A percentile compares a stretch with the other conserved stretches of the same genome.
phyloP scores from a whole-genome alignment of 2,888 invertebrate genomes.

The Xestobium rufovillosum region DNA sequence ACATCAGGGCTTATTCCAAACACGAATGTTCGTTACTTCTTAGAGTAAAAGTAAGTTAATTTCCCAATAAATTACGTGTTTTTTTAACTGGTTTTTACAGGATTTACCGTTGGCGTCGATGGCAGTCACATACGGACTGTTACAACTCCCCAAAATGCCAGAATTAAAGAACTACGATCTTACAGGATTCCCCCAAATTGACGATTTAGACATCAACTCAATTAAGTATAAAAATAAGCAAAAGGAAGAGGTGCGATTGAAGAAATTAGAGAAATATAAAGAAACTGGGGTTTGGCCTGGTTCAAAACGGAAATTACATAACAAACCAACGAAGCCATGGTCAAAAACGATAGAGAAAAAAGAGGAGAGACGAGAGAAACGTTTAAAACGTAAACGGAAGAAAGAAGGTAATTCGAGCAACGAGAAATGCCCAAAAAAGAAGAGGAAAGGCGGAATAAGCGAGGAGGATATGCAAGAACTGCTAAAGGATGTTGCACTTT shows the following conservation, averaged over 20 bases:
- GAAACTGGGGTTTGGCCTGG: slow-evolving; percentile 54
- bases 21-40: slow-evolving; percentile 91
- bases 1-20: slow-evolving; percentile 86
- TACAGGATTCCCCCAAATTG: slow-evolving; percentile 48
- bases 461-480: slow-evolving; percentile 71
- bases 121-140: slow-evolving; percentile 82
- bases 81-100: slow-evolving; percentile 29
- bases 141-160: slow-evolving; percentile 92
- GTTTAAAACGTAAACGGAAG: slow-evolving; percentile 54
- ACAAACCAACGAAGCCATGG: slow-evolving; percentile 67
- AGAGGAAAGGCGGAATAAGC: slow-evolving; percentile 49
- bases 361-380: slow-evolving; percentile 55
- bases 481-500: slow-evolving; percentile 70
- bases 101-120: slow-evolving; percentile 78
- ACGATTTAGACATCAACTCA: slow-evolving; percentile 61
- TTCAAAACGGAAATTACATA: slow-evolving; percentile 38
- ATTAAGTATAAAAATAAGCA: slow-evolving; percentile 75
- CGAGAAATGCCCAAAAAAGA: slow-evolving; percentile 33
- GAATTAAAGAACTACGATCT: slow-evolving; percentile 68
- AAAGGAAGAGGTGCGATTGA: slow-evolving; percentile 63
- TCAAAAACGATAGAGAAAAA: slow-evolving; percentile 67
- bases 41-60: slow-evolving; percentile 56
- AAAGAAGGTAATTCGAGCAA: slow-evolving; percentile 46
- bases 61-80: neutral
- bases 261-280: slow-evolving; percentile 62